phyloP scores from a whole-genome alignment of 2,888 invertebrate genomes.

The Drosophila lacicola region DNA sequence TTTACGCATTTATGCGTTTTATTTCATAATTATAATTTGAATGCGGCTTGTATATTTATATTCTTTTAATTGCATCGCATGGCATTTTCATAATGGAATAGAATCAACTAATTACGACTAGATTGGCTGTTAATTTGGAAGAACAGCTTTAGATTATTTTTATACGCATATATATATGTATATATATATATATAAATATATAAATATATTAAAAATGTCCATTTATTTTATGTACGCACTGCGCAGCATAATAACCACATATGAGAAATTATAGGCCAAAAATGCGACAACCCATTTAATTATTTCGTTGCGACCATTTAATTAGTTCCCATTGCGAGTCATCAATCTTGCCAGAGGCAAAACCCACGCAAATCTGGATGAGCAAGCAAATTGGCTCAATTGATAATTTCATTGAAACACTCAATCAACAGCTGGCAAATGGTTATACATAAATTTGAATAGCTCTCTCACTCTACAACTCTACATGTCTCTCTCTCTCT shows the following conservation, averaged over 20 bases:
- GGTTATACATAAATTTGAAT: constrained; percentile 69
- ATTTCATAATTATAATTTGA: constrained; percentile 61
- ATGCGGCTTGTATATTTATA: constrained; percentile 62
- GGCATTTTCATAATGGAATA: constrained; percentile 64
- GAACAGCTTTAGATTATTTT: constrained; percentile 31
- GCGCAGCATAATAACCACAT: constrained; percentile 19
- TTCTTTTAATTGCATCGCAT: constrained; percentile 71
- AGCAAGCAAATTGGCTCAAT: constrained; percentile 66
- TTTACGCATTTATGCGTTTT: constrained; percentile 50
- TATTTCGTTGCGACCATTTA: constrained; percentile 57
- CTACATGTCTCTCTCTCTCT: not conserved
- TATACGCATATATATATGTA: not conserved
- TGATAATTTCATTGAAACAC: constrained; percentile 77
- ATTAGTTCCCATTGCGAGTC: constrained; percentile 51
- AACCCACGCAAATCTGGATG: constrained; percentile 33
- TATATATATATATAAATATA: not conserved
- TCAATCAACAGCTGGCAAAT: constrained; percentile 75
- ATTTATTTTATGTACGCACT: constrained; percentile 22
- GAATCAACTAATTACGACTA: constrained; percentile 69
- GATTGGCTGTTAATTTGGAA: constrained; percentile 57
- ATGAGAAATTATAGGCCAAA: constrained; percentile 46
- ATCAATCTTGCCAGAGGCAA: constrained; percentile 30
- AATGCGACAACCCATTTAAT: constrained; percentile 67
- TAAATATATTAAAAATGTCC: no score
- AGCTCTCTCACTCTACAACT: constrained; percentile 16